phyloP scores from a whole-genome alignment of 2,888 invertebrate genomes.

The Epirrita christyi region DNA sequence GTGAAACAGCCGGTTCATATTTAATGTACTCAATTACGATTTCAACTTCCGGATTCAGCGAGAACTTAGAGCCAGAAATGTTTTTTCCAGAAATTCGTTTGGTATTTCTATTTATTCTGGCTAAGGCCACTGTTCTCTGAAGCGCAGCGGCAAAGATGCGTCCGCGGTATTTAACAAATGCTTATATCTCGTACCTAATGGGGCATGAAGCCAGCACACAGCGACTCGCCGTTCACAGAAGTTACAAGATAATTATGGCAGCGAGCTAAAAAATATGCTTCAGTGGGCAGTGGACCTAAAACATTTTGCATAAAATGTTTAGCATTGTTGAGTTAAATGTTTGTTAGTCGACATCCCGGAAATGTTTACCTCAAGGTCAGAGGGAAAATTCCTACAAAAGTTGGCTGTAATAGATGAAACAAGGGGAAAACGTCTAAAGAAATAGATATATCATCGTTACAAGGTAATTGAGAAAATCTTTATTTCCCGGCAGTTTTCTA shows the following conservation, averaged over 20 bases:
- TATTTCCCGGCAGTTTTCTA: conserved; percentile 25
- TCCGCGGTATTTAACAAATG: too few relatives aligned
- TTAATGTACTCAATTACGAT: conserved; percentile 8
- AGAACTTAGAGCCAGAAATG: conserved; percentile 9
- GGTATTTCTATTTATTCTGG: conserved; percentile 13
- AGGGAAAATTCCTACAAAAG: conserved; percentile 1
- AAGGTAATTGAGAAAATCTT: conserved; percentile 33
- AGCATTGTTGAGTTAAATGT: conserved; percentile 10
- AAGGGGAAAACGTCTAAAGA: conserved; percentile 2
- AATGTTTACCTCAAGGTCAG: conserved; percentile 14
- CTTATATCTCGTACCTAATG: too few relatives aligned
- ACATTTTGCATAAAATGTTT: conserved; percentile 1
- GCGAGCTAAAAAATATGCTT: neutral
- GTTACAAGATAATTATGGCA: too few relatives aligned
- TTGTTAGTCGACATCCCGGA: conserved; percentile 17
- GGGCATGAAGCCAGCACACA: too few relatives aligned
- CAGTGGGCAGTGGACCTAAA: conserved; percentile 1
- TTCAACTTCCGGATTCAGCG: conserved; percentile 9
- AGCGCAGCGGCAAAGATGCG: neutral
- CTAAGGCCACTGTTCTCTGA: neutral
- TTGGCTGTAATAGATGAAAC: conserved; percentile 3
- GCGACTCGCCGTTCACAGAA: too few relatives aligned
- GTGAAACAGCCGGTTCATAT: neutral
- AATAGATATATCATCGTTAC: conserved; percentile 19
- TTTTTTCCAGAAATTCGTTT: conserved; percentile 23